phyloP scores from a whole-genome alignment of 2,797 vertebrate genomes.

The Parotocinclus haroldoi region DNA sequence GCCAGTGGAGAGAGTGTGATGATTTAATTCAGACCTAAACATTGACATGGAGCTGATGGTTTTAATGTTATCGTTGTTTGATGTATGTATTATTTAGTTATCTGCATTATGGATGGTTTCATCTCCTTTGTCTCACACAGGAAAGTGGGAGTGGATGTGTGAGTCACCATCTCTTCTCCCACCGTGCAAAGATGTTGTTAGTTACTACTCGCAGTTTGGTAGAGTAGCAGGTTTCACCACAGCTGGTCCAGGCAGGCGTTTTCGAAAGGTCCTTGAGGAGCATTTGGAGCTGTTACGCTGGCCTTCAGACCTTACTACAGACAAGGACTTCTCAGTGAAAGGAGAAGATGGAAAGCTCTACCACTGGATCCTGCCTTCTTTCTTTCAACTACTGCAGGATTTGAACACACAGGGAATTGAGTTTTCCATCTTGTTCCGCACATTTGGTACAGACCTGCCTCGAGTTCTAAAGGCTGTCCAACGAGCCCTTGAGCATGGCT shows the following conservation, averaged over 20 bases:
- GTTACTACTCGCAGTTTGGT: conserved; percentile 76
- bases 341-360: conserved; percentile 72
- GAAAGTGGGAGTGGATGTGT: conserved; percentile 83
- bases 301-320: conserved; percentile 61
- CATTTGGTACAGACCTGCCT: conserved; percentile 80
- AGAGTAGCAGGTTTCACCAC: conserved; percentile 70
- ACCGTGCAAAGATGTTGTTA: conserved; percentile 71
- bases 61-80: too few relatives aligned
- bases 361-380: conserved; percentile 85
- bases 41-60: too few relatives aligned
- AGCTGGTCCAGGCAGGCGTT: conserved; percentile 61
- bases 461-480: conserved; percentile 65
- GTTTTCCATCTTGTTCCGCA: conserved; percentile 80
- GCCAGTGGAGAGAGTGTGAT: too few relatives aligned
- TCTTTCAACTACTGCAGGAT: conserved; percentile 79
- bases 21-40: too few relatives aligned
- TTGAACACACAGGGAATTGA: conserved; percentile 65
- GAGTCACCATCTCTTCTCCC: conserved; percentile 72
- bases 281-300: conserved; percentile 79
- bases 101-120: too few relatives aligned
- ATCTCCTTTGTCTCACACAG: conserved; percentile 54
- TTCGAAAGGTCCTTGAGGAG: conserved; percentile 65
- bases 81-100: too few relatives aligned
- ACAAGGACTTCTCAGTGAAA: conserved; percentile 66
- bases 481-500: conserved; percentile 66